Evolutionary conservation across 1,140 invertebrate species (phyloP).

Genomic region (Temnothorax longispinosus): DNA sequence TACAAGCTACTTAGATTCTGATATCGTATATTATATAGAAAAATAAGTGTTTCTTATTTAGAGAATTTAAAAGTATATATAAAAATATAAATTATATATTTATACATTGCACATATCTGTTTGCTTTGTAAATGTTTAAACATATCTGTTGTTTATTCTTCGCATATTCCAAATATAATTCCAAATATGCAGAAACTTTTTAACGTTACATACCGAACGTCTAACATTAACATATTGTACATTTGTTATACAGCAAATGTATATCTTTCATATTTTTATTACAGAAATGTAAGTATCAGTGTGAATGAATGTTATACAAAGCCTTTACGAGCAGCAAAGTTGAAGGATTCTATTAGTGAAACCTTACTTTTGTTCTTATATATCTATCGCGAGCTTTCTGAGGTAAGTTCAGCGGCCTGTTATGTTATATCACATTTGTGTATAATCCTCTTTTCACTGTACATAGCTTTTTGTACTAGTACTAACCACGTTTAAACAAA

Average conservation of each 20-base stretch:
- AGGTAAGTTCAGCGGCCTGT: slow-evolving; percentile 75
- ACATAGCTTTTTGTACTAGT: neutral
- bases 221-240: slow-evolving; percentile 1
- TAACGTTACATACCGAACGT: neutral
- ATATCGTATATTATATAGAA: neutral
- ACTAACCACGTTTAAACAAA: slow-evolving; percentile 34
- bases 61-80: neutral
- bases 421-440: neutral
- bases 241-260: slow-evolving; percentile 23
- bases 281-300: slow-evolving; percentile 82
- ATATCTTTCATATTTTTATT: slow-evolving; percentile 70
- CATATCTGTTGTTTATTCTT: neutral
- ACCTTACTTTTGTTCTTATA: slow-evolving; percentile 84
- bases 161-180: neutral
- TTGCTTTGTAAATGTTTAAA: slow-evolving; percentile 23
- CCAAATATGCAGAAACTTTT: neutral
- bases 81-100: neutral
- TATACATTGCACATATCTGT: neutral
- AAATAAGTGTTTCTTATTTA: neutral
- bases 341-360: slow-evolving; percentile 83
- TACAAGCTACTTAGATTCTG: neutral
- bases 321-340: slow-evolving; percentile 81
- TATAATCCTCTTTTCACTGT: slow-evolving; percentile 18
- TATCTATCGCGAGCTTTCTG: slow-evolving; percentile 81
- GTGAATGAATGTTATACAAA: slow-evolving; percentile 82